phyloP scores from a whole-genome alignment of 2,113 vertebrate species.

The Sapajus apella region DNA sequence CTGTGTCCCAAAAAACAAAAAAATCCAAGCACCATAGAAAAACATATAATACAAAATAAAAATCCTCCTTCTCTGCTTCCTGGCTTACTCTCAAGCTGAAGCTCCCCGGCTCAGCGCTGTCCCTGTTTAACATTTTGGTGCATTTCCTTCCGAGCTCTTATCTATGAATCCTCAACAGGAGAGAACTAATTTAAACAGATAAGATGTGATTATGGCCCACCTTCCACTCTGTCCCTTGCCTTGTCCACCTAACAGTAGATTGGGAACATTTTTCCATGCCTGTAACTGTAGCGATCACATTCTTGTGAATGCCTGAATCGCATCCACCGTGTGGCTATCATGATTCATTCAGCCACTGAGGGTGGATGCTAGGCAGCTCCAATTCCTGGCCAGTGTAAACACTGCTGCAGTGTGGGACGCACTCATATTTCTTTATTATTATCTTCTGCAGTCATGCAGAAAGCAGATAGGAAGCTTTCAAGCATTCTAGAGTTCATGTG shows the following conservation, averaged over 20 bases:
- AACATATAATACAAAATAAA: background rate
- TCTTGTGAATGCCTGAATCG: background rate
- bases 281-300: background rate
- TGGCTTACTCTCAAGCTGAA: rapidly evolving
- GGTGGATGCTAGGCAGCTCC: background rate
- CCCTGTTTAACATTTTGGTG: too few relatives aligned
- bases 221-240: background rate
- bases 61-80: background rate
- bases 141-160: background rate
- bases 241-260: rapidly evolving
- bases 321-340: rapidly evolving
- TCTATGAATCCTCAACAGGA: background rate
- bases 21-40: background rate
- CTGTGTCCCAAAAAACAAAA: background rate
- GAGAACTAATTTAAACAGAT: background rate
- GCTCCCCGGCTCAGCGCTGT: rapidly evolving
- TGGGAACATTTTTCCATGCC: background rate
- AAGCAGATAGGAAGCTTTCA: background rate
- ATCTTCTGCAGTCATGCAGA: background rate
- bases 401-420: background rate
- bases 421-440: background rate
- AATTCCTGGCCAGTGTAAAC: background rate
- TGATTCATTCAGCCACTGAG: background rate
- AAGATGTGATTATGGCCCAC: background rate
- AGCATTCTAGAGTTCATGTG: background rate